Conservation (phyloP, 2,797 vertebrate species). For the Tauraco hartlaubi region DNA sequence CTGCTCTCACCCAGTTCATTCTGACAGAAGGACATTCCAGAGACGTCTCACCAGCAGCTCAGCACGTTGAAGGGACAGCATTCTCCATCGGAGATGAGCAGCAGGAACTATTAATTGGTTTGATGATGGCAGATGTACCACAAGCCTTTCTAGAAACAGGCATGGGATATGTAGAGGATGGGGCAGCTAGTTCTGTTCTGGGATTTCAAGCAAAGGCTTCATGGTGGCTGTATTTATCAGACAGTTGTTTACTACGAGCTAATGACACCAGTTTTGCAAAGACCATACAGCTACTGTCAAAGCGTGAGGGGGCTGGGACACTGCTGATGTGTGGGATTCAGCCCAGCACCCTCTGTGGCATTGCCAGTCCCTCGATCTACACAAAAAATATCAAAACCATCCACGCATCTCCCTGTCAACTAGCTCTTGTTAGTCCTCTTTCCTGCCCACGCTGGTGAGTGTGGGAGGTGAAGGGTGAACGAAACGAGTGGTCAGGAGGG, state of each 20-base stretch:
- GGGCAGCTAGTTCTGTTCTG: not conserved
- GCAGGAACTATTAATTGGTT: not conserved
- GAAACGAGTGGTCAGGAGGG: rapidly evolving
- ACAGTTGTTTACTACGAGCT: not conserved
- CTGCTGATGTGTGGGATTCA: not conserved
- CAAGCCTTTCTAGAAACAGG: not conserved
- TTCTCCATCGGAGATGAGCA: not conserved
- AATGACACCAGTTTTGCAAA: not conserved
- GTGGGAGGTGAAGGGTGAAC: not conserved
- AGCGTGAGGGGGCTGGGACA: not conserved
- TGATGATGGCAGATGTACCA: not conserved
- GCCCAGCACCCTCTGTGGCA: not conserved
- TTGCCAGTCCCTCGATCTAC: not conserved
- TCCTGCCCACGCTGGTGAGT: not conserved
- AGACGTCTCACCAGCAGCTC: not conserved
- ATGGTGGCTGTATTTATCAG: not conserved
- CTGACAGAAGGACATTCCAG: not conserved
- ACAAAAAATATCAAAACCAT: not conserved
- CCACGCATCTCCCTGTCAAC: not conserved
- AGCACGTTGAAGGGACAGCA: not conserved
- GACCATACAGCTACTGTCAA: not conserved
- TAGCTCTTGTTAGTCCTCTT: not conserved
- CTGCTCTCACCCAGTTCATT: not conserved
- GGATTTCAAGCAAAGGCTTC: not conserved
- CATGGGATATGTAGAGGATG: not conserved